phyloP scores from a whole-genome alignment of 2,797 vertebrate species.

The Acomys russatus region DNA sequence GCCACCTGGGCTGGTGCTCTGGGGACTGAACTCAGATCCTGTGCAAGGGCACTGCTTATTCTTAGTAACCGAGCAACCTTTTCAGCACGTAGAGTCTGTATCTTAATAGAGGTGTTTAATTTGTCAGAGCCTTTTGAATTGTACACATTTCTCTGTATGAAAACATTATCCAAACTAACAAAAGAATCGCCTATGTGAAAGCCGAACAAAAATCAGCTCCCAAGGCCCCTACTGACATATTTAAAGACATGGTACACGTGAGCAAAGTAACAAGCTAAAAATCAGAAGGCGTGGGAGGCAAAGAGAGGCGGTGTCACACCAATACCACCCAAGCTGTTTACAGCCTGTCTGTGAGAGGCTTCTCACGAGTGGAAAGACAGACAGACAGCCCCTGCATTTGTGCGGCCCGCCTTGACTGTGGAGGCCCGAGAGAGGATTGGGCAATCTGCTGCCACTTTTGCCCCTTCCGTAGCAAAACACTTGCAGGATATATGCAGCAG shows the following conservation, averaged over 20 bases:
- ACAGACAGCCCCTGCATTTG: conserved; percentile 68
- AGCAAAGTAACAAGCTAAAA: conserved; percentile 72
- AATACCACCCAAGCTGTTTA: conserved; percentile 78
- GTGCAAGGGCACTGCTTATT: neutral
- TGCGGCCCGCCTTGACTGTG: conserved; percentile 58
- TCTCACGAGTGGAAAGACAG: conserved; percentile 75
- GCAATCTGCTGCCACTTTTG: conserved; percentile 48
- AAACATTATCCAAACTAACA: conserved; percentile 30
- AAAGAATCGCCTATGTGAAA: conserved; percentile 10
- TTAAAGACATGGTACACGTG: conserved; percentile 64
- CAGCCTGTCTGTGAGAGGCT: conserved; percentile 77
- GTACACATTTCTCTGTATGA: neutral
- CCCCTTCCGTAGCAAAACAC: conserved; percentile 67
- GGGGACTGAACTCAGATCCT: too few relatives aligned
- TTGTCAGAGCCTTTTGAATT: conserved; percentile 6
- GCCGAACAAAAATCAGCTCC: conserved; percentile 40
- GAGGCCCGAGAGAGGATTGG: conserved; percentile 48
- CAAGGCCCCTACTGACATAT: conserved; percentile 36
- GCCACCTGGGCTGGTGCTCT: neutral
- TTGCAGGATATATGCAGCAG: conserved; percentile 71
- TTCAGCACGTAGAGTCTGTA: neutral
- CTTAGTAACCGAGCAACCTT: neutral
- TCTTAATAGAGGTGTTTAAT: conserved; percentile 34
- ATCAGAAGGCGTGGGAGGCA: conserved; percentile 72
- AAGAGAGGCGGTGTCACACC: conserved; percentile 67